A percentile compares a stretch with the other conserved stretches of the same genome.
These are phyloP conservation scores for Achlya flavicornis DNA, from an alignment of 2,888 invertebrate species.

Conservation along the genomic window DNA sequence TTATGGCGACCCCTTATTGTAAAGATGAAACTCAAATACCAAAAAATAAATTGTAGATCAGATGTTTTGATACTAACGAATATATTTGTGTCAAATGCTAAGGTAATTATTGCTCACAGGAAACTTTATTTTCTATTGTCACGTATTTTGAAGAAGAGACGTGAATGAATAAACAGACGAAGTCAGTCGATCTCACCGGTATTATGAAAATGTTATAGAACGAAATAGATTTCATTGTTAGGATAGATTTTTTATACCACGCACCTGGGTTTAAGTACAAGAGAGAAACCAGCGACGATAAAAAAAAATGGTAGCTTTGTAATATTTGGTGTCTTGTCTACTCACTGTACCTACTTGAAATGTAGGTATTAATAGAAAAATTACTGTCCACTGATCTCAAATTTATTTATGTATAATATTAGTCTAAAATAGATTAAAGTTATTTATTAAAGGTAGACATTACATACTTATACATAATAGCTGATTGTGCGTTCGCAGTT, in stretches of 20 bases:
- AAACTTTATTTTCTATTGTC: neutral
- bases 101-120: neutral
- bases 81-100: neutral
- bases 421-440: constrained; percentile 64
- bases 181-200: constrained; percentile 61
- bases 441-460: constrained; percentile 63
- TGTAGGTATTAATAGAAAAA: constrained; percentile 49
- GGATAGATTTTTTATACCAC: constrained; percentile 56
- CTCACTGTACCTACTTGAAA: constrained; percentile 26
- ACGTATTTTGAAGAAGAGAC: neutral
- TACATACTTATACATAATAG: constrained; percentile 14
- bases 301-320: constrained; percentile 41
- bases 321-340: constrained; percentile 20
- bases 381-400: constrained; percentile 79
- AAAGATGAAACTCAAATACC: neutral
- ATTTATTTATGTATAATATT: constrained; percentile 75
- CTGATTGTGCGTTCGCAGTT: constrained; percentile 16
- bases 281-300: constrained; percentile 40
- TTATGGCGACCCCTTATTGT: neutral
- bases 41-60: neutral
- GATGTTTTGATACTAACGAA: neutral
- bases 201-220: constrained; percentile 46
- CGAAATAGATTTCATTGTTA: constrained; percentile 53
- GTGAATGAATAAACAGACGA: constrained; percentile 18
- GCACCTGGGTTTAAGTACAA: constrained; percentile 65